Evolutionary conservation across 2,797 vertebrate genomes (phyloP).

Genomic region (Onychomys torridus): DNA sequence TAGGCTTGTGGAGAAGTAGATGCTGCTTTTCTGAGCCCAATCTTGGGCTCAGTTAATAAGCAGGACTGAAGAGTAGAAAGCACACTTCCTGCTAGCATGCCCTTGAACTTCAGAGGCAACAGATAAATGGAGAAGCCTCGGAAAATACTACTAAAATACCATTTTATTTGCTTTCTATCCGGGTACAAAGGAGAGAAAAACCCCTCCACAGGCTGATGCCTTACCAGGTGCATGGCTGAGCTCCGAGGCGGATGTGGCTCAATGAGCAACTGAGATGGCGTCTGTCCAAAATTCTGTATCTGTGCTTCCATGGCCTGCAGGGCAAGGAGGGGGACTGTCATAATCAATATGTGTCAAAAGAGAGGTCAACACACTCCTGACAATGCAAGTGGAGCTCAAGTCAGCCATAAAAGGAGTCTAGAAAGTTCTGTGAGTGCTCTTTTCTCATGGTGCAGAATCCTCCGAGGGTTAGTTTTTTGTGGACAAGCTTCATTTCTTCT

Average conservation of each 20-base stretch:
- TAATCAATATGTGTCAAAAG: conserved; percentile 94
- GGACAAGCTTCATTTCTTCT: conserved; percentile 97
- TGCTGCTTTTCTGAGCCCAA: not conserved
- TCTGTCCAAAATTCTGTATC: conserved; percentile 99
- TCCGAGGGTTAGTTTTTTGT: conserved; percentile 97
- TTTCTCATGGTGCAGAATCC: conserved; percentile 94
- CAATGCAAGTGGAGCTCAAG: conserved; percentile 95
- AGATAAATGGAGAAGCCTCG: not conserved
- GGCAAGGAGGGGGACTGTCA: conserved; percentile 93
- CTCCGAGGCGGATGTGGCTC: conserved; percentile 99
- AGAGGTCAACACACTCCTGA: conserved; percentile 95
- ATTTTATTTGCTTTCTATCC: conserved; percentile 69
- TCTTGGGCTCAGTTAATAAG: conserved; percentile 49
- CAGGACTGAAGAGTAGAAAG: conserved; percentile 5
- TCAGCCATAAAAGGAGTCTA: conserved; percentile 93
- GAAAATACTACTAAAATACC: conserved; percentile 76
- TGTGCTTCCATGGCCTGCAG: conserved; percentile 97
- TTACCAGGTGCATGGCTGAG: conserved; percentile 99
- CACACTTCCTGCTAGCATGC: not conserved
- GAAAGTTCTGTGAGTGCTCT: conserved; percentile 91
- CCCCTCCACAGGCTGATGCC: conserved; percentile 87
- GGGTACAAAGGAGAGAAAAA: conserved; percentile 81
- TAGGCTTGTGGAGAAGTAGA: not conserved
- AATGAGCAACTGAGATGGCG: conserved; percentile 99
- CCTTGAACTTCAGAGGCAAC: not conserved